phyloP scores from a whole-genome alignment of 2,113 vertebrate species.

The Vimba vimba region DNA sequence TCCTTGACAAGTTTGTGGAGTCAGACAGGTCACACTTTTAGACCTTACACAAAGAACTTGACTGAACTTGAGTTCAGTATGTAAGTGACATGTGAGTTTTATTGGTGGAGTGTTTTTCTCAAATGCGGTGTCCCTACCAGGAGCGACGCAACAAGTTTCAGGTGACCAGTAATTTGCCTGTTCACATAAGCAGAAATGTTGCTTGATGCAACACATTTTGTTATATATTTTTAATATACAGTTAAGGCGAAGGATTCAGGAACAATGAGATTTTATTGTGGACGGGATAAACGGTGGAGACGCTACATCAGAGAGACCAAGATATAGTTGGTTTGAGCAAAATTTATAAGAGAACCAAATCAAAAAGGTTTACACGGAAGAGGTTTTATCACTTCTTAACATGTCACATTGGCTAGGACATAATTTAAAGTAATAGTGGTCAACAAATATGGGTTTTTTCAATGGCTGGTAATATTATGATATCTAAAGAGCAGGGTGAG shows the following conservation, averaged over 20 bases:
- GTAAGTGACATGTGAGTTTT: not conserved
- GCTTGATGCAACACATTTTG: no score
- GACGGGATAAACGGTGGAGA: not conserved
- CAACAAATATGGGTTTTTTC: not conserved
- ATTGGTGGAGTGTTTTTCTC: not conserved
- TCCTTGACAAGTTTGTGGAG: not conserved
- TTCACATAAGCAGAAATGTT: not conserved
- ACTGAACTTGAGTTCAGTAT: not conserved
- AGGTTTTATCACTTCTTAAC: not conserved
- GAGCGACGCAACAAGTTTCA: not conserved
- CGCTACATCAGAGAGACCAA: not conserved
- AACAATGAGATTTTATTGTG: not conserved
- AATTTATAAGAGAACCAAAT: not conserved
- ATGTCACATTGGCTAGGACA: not conserved
- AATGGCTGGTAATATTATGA: not conserved
- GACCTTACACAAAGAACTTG: not conserved
- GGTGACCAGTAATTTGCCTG: not conserved
- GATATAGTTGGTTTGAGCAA: no score
- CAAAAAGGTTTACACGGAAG: not conserved
- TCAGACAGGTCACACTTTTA: not conserved
- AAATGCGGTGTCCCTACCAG: no score
- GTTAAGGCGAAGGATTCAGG: not conserved
- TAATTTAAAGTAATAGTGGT: not conserved
- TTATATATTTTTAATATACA: not conserved
- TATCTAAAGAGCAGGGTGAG: not conserved